Conservation (phyloP, 2,888 invertebrate genomes). For the Hermaeophaga mercurialis region DNA sequence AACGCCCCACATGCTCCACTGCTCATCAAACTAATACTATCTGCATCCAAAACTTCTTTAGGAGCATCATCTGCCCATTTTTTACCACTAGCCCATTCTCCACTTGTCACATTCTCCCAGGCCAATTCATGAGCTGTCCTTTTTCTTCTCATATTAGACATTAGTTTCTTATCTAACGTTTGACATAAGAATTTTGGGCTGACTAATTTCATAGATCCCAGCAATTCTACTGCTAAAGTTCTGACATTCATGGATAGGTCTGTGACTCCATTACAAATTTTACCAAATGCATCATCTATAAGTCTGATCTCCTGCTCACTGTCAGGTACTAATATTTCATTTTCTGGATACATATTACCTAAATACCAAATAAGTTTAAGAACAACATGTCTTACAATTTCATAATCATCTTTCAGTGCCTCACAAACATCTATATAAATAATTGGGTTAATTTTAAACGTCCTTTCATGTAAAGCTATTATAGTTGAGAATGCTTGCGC, state of each 20-base stretch:
- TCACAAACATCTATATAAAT: slow-evolving; percentile 73
- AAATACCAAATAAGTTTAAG: slow-evolving; percentile 85
- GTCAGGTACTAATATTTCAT: slow-evolving; percentile 70
- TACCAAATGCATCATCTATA: slow-evolving; percentile 95
- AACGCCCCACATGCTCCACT: slow-evolving; percentile 98
- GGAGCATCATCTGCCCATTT: slow-evolving; percentile 88
- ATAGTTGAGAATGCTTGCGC: slow-evolving; percentile 87
- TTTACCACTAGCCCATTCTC: slow-evolving; percentile 91
- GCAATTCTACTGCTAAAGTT: slow-evolving; percentile 79
- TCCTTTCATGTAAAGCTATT: slow-evolving; percentile 81
- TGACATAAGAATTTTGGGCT: slow-evolving; percentile 90
- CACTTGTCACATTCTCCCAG: slow-evolving; percentile 79
- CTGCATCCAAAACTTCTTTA: slow-evolving; percentile 74
- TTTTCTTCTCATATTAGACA: slow-evolving; percentile 84
- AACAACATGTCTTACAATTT: slow-evolving; percentile 87
- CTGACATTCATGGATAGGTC: slow-evolving; percentile 90
- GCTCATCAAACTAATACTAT: slow-evolving; percentile 78
- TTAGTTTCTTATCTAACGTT: slow-evolving; percentile 96
- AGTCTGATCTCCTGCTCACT: slow-evolving; percentile 85
- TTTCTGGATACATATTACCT: slow-evolving; percentile 86
- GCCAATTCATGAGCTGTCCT: slow-evolving; percentile 87
- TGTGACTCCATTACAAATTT: slow-evolving; percentile 90
- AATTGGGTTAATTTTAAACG: slow-evolving; percentile 74
- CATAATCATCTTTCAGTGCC: slow-evolving; percentile 89
- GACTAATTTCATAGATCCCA: slow-evolving; percentile 87